Percentiles rank a stretch among this genome's conserved stretches.
Conservation (phyloP, 23 tunicate genomes). For the Ascidia mentula region DNA sequence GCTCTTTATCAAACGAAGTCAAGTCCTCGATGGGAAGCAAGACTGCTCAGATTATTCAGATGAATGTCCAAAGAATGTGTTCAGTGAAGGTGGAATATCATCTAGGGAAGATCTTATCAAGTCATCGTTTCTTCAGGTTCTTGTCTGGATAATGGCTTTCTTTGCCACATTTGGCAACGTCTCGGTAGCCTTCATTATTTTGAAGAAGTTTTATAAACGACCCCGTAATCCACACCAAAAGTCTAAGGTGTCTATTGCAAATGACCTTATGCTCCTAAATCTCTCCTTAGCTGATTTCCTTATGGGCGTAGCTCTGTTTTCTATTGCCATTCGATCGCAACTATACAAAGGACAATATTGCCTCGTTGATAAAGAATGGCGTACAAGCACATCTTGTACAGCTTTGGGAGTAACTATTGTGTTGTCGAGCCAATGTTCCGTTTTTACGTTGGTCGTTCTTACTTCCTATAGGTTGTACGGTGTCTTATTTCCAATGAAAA, state of each 20-base stretch:
- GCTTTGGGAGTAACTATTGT: conserved; percentile 29
- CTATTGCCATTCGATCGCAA: conserved; percentile 18
- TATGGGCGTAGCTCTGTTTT: conserved; percentile 35
- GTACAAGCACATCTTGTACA: conserved; percentile 22
- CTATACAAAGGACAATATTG: conserved; percentile 26
- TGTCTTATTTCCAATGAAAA: not conserved
- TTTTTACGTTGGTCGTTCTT: conserved; percentile 19
- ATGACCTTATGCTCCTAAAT: conserved; percentile 23
- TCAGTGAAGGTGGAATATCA: not conserved
- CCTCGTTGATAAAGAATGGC: conserved; percentile 22
- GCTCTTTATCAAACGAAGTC: conserved; percentile 15
- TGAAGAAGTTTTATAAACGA: not conserved
- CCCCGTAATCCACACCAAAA: not conserved
- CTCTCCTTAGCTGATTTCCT: conserved; percentile 37
- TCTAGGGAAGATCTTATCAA: too few species aligned
- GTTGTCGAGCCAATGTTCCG: conserved; percentile 33
- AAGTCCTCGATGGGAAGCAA: not conserved
- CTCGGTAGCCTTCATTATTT: not conserved
- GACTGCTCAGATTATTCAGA: conserved; percentile 18
- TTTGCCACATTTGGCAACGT: not conserved
- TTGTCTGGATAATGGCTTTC: too few species aligned
- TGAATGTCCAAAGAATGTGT: conserved; percentile 2
- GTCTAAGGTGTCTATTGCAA: not conserved
- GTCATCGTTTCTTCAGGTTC: too few species aligned
- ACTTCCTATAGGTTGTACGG: conserved; percentile 21